Percentiles rank a stretch among this genome's conserved stretches.
phyloP scores from a whole-genome alignment of 35 echinoderm and acorn worm species.

The Anneissia japonica region DNA sequence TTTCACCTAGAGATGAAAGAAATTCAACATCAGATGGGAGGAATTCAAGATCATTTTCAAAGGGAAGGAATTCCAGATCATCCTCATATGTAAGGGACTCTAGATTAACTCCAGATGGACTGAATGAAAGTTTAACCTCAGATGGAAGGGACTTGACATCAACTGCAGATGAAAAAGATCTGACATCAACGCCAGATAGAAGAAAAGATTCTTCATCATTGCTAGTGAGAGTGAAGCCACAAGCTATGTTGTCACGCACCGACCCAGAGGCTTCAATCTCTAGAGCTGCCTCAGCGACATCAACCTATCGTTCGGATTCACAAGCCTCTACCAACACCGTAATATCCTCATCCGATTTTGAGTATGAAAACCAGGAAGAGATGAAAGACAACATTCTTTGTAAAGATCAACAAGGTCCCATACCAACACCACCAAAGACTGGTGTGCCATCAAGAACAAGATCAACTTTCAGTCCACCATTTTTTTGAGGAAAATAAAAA shows the following conservation, averaged over 20 bases:
- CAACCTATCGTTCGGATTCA: constrained; percentile 20
- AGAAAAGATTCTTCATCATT: too few relatives aligned
- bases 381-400: background rate
- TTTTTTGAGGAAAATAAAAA: background rate
- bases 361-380: constrained; percentile 42
- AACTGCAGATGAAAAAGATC: background rate
- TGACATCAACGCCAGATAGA: too few relatives aligned
- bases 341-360: constrained; percentile 48
- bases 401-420: background rate
- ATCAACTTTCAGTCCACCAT: background rate
- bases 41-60: background rate
- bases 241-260: background rate
- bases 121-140: background rate
- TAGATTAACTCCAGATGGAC: background rate
- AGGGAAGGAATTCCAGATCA: background rate
- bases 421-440: background rate
- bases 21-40: background rate
- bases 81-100: too few relatives aligned
- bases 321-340: constrained; percentile 38
- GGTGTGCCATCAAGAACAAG: background rate
- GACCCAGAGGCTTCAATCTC: background rate
- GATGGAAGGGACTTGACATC: background rate
- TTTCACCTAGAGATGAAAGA: background rate
- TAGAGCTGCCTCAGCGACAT: constrained; percentile 13
- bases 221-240: background rate